Evolutionary conservation across 2,797 vertebrate species (phyloP).

Genomic region (Trematomus bernacchii): DNA sequence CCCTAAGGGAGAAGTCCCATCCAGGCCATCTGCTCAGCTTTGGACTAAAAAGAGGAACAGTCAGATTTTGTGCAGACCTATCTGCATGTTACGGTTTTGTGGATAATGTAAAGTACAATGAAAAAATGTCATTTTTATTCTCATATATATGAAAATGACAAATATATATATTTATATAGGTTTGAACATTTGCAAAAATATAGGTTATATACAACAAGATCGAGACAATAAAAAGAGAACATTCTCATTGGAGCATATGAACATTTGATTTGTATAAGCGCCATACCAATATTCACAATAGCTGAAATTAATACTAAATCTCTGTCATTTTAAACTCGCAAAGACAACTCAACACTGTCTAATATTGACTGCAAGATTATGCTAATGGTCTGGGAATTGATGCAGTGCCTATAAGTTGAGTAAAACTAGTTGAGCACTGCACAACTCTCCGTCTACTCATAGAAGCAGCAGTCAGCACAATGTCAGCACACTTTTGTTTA

Average conservation of each 20-base stretch:
- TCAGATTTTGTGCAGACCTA: slow-evolving; percentile 31
- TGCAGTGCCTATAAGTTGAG: slow-evolving; percentile 3
- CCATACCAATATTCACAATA: background rate
- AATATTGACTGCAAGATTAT: background rate
- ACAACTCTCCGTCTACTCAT: slow-evolving; percentile 36
- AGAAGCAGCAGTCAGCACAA: slow-evolving; percentile 58
- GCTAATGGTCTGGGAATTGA: background rate
- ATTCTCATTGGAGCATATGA: background rate
- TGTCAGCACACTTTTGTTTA: slow-evolving; percentile 67
- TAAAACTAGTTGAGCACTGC: slow-evolving; percentile 29
- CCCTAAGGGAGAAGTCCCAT: slow-evolving; percentile 38
- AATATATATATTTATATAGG: too few relatives aligned
- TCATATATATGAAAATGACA: too few relatives aligned
- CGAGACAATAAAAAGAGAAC: background rate
- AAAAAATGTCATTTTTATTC: too few relatives aligned
- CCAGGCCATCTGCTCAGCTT: slow-evolving; percentile 56
- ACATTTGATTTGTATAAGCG: slow-evolving; percentile 15
- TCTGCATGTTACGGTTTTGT: background rate
- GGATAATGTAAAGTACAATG: background rate
- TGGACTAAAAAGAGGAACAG: slow-evolving; percentile 14
- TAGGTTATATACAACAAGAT: background rate
- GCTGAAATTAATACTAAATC: slow-evolving; percentile 5
- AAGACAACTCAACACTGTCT: slow-evolving; percentile 12
- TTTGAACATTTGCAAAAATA: background rate
- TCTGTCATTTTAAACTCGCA: slow-evolving; percentile 19